Evolutionary conservation across 2,888 invertebrate species (phyloP).

Genomic region (Agonopterix subpropinquella): DNA sequence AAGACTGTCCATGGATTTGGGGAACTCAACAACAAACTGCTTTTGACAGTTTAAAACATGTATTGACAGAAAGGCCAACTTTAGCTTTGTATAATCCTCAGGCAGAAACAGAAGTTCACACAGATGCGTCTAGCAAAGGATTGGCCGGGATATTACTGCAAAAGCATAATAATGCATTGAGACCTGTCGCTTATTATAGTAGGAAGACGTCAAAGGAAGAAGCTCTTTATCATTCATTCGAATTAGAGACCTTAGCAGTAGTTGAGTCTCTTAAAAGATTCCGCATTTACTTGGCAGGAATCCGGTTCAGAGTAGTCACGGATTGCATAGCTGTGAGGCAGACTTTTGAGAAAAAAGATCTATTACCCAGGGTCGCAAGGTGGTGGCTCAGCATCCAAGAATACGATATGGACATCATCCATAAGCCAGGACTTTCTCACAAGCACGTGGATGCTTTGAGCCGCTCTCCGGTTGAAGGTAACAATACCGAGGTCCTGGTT

Average conservation of each 20-base stretch:
- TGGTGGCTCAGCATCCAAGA: neutral
- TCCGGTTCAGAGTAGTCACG: neutral
- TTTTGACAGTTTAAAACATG: constrained; percentile 7
- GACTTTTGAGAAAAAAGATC: neutral
- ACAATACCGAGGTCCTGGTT: constrained; percentile 5
- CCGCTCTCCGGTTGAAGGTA: constrained; percentile 18
- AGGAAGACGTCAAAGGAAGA: neutral
- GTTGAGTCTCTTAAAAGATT: neutral
- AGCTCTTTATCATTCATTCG: neutral
- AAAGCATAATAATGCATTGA: constrained; percentile 5
- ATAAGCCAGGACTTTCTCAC: neutral
- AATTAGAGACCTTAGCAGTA: neutral
- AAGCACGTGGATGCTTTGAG: neutral
- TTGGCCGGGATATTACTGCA: constrained; percentile 28
- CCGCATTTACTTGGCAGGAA: neutral
- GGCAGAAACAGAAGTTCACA: constrained; percentile 20
- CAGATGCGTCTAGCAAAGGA: too few relatives aligned
- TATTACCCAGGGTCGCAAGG: neutral
- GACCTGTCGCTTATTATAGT: constrained; percentile 12
- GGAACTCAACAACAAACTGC: neutral
- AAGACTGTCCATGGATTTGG: neutral
- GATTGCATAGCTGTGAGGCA: neutral
- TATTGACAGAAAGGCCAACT: constrained; percentile 13
- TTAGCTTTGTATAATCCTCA: constrained; percentile 26
- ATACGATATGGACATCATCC: neutral